A percentile compares a stretch with the other conserved stretches of the same genome.
These are phyloP conservation scores for Tachystola acroxantha DNA, from an alignment of 2,888 invertebrate species.

Conservation along the genomic window DNA sequence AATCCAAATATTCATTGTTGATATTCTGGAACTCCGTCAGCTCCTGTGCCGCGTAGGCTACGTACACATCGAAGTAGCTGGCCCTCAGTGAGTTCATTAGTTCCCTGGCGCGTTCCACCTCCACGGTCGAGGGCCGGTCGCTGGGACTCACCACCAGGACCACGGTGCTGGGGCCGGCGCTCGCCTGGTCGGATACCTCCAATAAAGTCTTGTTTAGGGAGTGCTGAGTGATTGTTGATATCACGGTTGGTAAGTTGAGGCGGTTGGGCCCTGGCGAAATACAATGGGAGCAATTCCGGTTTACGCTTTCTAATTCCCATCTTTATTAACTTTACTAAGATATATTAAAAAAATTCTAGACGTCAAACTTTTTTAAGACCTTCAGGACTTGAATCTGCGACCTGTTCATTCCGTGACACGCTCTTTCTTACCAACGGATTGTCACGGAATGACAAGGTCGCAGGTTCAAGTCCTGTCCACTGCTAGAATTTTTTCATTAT, in stretches of 20 bases:
- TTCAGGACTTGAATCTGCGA: too few relatives aligned
- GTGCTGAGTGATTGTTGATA: constrained; percentile 64
- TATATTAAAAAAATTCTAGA: too few relatives aligned
- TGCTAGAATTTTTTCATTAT: too few relatives aligned
- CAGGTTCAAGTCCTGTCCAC: too few relatives aligned
- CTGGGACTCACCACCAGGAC: constrained; percentile 73
- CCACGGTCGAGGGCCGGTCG: constrained; percentile 59
- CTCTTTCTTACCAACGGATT: too few relatives aligned
- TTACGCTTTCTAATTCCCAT: too few relatives aligned
- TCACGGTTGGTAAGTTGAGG: constrained; percentile 64
- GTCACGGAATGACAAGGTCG: too few relatives aligned
- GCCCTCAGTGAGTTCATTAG: constrained; percentile 63
- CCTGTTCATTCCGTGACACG: too few relatives aligned
- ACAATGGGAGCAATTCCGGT: too few relatives aligned
- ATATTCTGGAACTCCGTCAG: constrained; percentile 62
- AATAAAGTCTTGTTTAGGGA: constrained; percentile 59
- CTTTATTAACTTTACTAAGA: too few relatives aligned
- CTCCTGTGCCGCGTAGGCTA: constrained; percentile 70
- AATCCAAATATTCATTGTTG: constrained; percentile 62
- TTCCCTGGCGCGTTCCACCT: constrained; percentile 51
- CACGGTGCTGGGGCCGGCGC: constrained; percentile 65
- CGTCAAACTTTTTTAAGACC: too few relatives aligned
- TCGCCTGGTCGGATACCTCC: constrained; percentile 43
- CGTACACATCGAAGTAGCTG: constrained; percentile 72
- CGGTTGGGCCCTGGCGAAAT: constrained; percentile 76